These are phyloP conservation scores for Pyrochroa serraticornis DNA, from an alignment of 2,888 invertebrate species.

Conservation along the genomic window DNA sequence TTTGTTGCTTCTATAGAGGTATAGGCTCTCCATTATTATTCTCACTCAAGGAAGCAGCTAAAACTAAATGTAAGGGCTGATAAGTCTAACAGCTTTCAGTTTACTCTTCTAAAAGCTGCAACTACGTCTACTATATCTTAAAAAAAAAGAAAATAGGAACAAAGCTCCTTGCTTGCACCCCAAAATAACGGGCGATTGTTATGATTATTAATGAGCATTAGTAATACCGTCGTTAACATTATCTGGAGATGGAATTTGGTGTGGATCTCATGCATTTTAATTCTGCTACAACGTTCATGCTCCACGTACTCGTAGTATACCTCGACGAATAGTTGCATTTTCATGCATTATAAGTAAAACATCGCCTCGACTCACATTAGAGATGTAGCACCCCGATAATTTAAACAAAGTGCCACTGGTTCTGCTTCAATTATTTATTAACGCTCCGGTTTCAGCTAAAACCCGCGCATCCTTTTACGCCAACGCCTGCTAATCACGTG, in stretches of 20 bases:
- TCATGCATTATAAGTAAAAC: constrained; percentile 27
- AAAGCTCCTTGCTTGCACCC: too few species aligned
- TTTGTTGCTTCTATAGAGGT: too few species aligned
- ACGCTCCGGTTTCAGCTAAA: too few species aligned
- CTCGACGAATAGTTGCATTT: constrained; percentile 30
- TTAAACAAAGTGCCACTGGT: constrained; percentile 5
- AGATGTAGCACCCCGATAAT: constrained; percentile 7
- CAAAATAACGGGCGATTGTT: too few species aligned
- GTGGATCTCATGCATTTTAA: constrained; percentile 29
- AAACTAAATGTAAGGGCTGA: too few species aligned
- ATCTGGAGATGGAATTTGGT: constrained; percentile 21
- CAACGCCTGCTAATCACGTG: not conserved
- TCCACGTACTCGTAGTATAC: constrained; percentile 25
- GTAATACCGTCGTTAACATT: constrained; percentile 10
- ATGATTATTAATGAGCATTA: constrained; percentile 18
- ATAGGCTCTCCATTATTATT: too few species aligned
- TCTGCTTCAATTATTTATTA: constrained; percentile 1
- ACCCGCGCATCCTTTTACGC: not conserved
- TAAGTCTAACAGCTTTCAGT: too few species aligned
- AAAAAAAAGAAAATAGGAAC: too few species aligned
- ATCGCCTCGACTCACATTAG: constrained; percentile 8
- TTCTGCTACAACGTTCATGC: constrained; percentile 20
- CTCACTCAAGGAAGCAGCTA: too few species aligned
- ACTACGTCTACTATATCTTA: too few species aligned
- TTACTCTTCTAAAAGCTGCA: too few species aligned